A percentile compares a stretch with the other conserved stretches of the same genome.
Conservation (phyloP, 2,113 vertebrate genomes). For the Protobothrops mucrosquamatus region DNA sequence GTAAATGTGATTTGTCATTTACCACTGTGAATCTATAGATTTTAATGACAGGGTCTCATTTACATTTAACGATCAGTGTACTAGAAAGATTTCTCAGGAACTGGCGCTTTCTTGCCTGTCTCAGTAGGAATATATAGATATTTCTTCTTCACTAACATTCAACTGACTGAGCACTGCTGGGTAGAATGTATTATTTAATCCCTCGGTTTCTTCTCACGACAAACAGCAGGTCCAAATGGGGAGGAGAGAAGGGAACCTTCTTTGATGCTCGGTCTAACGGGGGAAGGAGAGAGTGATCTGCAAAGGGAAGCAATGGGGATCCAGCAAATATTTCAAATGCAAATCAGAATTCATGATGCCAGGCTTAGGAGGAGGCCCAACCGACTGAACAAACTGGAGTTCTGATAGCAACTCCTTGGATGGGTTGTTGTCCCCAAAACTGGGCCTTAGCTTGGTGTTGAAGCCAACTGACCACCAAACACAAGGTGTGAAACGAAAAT, state of each 20-base stretch:
- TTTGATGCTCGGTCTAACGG: neutral
- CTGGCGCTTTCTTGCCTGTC: constrained; percentile 57
- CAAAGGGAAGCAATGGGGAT: neutral
- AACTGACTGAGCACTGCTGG: constrained; percentile 42
- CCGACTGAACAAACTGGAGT: neutral
- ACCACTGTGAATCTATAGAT: constrained; percentile 62
- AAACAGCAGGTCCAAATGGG: neutral
- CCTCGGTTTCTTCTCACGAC: constrained; percentile 22
- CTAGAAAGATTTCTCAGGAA: constrained; percentile 60
- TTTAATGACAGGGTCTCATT: constrained; percentile 71
- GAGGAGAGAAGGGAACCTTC: neutral
- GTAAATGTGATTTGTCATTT: constrained; percentile 65
- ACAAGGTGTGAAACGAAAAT: too few species aligned
- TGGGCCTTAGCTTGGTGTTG: too few species aligned
- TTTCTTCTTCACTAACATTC: constrained; percentile 54
- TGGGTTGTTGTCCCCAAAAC: neutral
- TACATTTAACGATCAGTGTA: constrained; percentile 67
- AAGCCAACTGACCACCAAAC: too few species aligned
- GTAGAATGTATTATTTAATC: constrained; percentile 34
- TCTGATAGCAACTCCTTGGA: neutral
- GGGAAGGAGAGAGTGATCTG: neutral
- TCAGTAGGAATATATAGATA: constrained; percentile 57
- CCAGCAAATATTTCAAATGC: neutral
- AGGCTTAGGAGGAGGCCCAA: neutral
- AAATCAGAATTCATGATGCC: neutral